Evolutionary conservation across 2,888 invertebrate species (phyloP), one percentile per base, ranked within the genome.

Genomic region (Leptopterna dolabrata): DNA sequence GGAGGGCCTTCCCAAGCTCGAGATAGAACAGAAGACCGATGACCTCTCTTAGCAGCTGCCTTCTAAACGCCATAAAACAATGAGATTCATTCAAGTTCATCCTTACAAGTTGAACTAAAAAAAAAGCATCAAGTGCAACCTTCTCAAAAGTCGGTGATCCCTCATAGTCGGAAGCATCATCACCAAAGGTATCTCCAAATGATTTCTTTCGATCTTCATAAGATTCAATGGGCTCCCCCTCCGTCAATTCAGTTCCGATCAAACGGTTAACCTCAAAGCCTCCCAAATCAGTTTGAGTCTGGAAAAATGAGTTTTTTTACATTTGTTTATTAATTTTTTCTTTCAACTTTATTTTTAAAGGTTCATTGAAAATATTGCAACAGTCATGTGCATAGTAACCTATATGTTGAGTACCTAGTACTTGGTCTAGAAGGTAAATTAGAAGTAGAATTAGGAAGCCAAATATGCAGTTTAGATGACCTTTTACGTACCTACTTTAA

Each of bases 1-100:
- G 87, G 87, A 41, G 87, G 81, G 4, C 87, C 87, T 36, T 78
- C 87, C 87, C 87, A 87, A 16, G 16, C 82, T 19, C 36, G 30
- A 41, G 73, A 41, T 29, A 73, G 3, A 6, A 73, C 36, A 0
- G 73, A 73, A 16, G 73, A 19, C 36, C 73, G 30, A 30, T 73
- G 73, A 16, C 73, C 41, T 19, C 36, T 73, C 9, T 36, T 73
- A 14, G 16, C 9, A 11, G 63, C 63, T 4, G 63, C 24, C n/a
- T 73, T 16, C 36, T 73, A 24, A 4, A 27, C 24, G 11, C 6
- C 7, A 27, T 71, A 27, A 13, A 71, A 30, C 7, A 16, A 71
- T 71, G n/a, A n/a, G n/a, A n/a, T n/a, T n/a, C n/a, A n/a, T 47
- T 47, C n/a, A n/a, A n/a, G n/a, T n/a, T n/a, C n/a, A n/a, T n/a